Evolutionary conservation across 2,888 invertebrate genomes (phyloP).

Genomic region (Macaria notata): DNA sequence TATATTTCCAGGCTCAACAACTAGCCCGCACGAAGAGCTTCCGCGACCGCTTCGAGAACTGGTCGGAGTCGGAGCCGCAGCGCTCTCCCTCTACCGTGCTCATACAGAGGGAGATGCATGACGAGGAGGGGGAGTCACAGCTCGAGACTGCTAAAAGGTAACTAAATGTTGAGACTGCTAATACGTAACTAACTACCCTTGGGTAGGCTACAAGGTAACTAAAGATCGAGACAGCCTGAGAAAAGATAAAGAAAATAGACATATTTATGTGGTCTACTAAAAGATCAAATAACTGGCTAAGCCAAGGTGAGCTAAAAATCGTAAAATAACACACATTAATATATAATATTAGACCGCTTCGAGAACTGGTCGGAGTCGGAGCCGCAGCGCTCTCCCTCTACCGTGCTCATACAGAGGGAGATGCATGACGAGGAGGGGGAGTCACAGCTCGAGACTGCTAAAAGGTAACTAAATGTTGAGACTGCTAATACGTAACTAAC

Average conservation of each 20-base stretch:
- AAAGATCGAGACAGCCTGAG: too few relatives aligned
- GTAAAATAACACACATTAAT: too few relatives aligned
- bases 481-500: too few relatives aligned
- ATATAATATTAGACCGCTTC: too few relatives aligned
- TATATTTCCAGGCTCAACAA: conserved; percentile 82
- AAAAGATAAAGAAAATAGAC: too few relatives aligned
- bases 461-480: conserved; percentile 78
- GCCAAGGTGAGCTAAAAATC: too few relatives aligned
- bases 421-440: conserved; percentile 83
- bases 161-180: neutral
- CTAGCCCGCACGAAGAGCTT: conserved; percentile 92
- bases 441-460: conserved; percentile 93
- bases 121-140: conserved; percentile 87
- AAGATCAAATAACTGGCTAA: too few relatives aligned
- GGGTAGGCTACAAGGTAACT: too few relatives aligned
- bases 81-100: conserved; percentile 57
- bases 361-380: conserved; percentile 91
- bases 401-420: conserved; percentile 59
- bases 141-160: conserved; percentile 93
- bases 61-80: conserved; percentile 86
- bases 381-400: conserved; percentile 69
- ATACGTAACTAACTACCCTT: too few relatives aligned
- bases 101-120: conserved; percentile 59
- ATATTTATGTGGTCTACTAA: too few relatives aligned
- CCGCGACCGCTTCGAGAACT: conserved; percentile 93